Evolutionary conservation across 2,113 vertebrate genomes (phyloP).

Genomic region (Tichodroma muraria): DNA sequence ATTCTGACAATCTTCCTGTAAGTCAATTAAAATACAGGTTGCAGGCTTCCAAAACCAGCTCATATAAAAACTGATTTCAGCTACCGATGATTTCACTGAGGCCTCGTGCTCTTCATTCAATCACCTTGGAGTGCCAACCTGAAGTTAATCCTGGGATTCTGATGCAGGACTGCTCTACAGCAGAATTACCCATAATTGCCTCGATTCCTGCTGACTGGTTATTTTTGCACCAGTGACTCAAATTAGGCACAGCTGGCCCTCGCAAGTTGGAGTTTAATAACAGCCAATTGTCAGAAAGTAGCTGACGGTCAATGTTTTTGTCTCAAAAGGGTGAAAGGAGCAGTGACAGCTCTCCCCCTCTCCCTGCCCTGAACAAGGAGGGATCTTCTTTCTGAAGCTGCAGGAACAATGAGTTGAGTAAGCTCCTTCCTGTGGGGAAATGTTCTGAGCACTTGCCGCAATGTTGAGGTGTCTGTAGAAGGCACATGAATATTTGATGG

Average conservation of each 20-base stretch:
- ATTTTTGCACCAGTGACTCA: conserved; percentile 57
- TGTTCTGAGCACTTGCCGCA: background rate
- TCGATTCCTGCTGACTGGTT: conserved; percentile 50
- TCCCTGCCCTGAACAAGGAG: background rate
- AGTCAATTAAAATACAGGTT: background rate
- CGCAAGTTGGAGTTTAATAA: conserved; percentile 39
- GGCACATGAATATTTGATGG: conserved; percentile 1
- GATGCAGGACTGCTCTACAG: conserved; percentile 27
- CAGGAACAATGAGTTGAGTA: background rate
- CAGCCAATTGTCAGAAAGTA: conserved; percentile 50
- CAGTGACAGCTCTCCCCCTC: background rate
- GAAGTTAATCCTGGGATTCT: conserved; percentile 50
- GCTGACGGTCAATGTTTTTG: conserved; percentile 46
- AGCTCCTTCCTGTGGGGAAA: background rate
- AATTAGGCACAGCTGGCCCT: conserved; percentile 58
- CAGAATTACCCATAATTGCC: conserved; percentile 61
- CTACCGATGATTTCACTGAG: background rate
- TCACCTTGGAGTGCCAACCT: conserved; percentile 29
- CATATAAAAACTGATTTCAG: background rate
- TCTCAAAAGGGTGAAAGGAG: conserved; percentile 9
- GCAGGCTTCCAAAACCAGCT: background rate
- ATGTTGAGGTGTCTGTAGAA: background rate
- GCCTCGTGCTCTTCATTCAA: background rate
- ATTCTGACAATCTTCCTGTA: background rate
- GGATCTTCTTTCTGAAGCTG: background rate